Evolutionary conservation across 2,888 invertebrate genomes (phyloP), one percentile per base, ranked within the genome.

Genomic region (Lithosia quadra): DNA sequence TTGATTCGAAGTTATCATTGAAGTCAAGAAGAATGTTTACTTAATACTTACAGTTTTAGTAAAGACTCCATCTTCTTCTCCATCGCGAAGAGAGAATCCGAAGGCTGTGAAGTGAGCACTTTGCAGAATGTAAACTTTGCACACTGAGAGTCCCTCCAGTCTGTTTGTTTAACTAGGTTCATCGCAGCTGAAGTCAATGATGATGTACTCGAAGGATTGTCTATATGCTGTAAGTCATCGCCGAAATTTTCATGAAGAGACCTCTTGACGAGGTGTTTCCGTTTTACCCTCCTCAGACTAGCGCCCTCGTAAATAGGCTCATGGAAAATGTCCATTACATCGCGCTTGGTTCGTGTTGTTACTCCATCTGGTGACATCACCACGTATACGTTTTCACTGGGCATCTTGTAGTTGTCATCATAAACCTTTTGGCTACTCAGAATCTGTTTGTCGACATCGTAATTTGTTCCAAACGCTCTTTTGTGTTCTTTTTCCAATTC

Each of bases 21-120:
- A 28, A 28, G 15, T 2, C 0, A 60, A 36, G 13, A 21, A 58
- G 28, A 28, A 33, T 21, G 34, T 34, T 24, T 11, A 22, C 1
- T 21, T 22, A 8, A 21, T 90, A 97, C 97, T 97, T 92, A 98
- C 97, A 96, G 95, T 87, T 96, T 95, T 67, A 97, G 91, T 83
- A 97, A 94, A 63, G 96, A 96, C 83, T 96, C 96, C 97, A 97
- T 97, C 88, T 97, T 97, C 92, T 97, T 97, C 92, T 97, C 97
- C 97, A 97, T 97, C 58, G 96, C 93, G 76, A 96, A 95, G 72
- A 96, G 92, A 36, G 97, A 96, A 85, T 97, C 97, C 1, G 96
- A 95, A 64, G 96, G 93, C 80, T 97, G 97, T 69, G 96, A 95
- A 56, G 96, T 92, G 95, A 98, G 96, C 58, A 97, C 96, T 83